phyloP scores from a whole-genome alignment of 2,888 invertebrate species.

The Netelia melanura region DNA sequence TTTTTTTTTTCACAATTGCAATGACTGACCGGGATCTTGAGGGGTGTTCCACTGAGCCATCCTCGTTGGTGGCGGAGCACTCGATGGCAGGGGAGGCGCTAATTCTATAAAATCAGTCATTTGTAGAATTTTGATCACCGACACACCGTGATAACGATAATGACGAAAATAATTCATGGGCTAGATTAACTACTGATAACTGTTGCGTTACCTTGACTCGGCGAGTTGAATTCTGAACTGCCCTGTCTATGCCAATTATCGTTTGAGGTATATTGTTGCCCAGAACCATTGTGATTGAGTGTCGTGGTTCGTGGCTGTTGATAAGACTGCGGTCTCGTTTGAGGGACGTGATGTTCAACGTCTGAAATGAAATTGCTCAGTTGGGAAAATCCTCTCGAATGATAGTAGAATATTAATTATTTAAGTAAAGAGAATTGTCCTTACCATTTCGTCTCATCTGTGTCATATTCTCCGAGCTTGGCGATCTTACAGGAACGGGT shows the following conservation, averaged over 20 bases:
- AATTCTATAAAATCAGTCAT: constrained; percentile 85
- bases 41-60: constrained; percentile 80
- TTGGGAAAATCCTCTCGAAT: background rate
- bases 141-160: constrained; percentile 49
- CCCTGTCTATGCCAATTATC: constrained; percentile 81
- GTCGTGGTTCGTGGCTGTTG: constrained; percentile 79
- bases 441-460: constrained; percentile 81
- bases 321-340: constrained; percentile 81
- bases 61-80: constrained; percentile 86
- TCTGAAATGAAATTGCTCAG: constrained; percentile 72
- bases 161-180: constrained; percentile 61
- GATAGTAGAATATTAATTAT: too few relatives aligned
- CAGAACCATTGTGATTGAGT: constrained; percentile 82
- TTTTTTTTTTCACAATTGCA: constrained; percentile 23
- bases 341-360: constrained; percentile 77
- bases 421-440: constrained; percentile 31
- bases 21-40: constrained; percentile 82
- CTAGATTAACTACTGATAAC: background rate
- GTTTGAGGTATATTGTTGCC: constrained; percentile 79
- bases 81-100: constrained; percentile 87
- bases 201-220: constrained; percentile 78
- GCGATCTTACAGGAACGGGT: constrained; percentile 85
- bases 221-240: constrained; percentile 77
- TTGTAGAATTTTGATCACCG: constrained; percentile 66
- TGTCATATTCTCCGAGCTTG: constrained; percentile 82